These are phyloP conservation scores for Rhinophrynus dorsalis DNA, from an alignment of 2,797 vertebrate genomes.

Conservation along the genomic window DNA sequence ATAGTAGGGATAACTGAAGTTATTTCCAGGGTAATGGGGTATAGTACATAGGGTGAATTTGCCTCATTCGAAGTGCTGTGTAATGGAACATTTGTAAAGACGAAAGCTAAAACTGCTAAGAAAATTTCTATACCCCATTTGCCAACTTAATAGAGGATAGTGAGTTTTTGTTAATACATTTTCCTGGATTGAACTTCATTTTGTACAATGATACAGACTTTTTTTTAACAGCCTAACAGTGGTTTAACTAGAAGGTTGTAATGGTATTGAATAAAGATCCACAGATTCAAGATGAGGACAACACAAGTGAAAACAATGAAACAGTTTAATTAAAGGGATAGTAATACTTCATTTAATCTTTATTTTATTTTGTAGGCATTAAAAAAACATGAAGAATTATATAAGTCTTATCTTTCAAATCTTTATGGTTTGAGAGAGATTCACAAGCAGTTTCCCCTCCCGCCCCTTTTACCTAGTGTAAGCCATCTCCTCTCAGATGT, in stretches of 20 bases:
- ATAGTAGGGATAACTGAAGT: neutral
- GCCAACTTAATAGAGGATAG: constrained; percentile 35
- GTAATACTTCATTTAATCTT: no score
- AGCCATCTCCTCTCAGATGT: no score
- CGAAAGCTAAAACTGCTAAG: constrained; percentile 28
- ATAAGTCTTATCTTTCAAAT: no score
- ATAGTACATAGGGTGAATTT: neutral
- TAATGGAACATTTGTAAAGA: constrained; percentile 25
- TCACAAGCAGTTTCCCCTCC: no score
- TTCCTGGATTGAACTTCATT: constrained; percentile 20
- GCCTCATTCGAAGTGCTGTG: neutral
- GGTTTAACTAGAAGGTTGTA: neutral
- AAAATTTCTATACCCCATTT: constrained; percentile 33
- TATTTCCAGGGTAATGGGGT: neutral
- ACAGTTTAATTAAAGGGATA: no score
- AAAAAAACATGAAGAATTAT: no score
- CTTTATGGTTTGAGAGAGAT: no score
- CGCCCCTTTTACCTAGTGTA: no score
- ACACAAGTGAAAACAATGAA: no score
- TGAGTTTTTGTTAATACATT: constrained; percentile 26
- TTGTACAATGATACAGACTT: neutral
- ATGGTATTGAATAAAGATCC: neutral
- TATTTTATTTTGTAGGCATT: no score
- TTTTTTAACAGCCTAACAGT: neutral
- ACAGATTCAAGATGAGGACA: no score